These are phyloP conservation scores for Habrosyne pyritoides DNA, from an alignment of 2,888 invertebrate genomes.

Conservation along the genomic window DNA sequence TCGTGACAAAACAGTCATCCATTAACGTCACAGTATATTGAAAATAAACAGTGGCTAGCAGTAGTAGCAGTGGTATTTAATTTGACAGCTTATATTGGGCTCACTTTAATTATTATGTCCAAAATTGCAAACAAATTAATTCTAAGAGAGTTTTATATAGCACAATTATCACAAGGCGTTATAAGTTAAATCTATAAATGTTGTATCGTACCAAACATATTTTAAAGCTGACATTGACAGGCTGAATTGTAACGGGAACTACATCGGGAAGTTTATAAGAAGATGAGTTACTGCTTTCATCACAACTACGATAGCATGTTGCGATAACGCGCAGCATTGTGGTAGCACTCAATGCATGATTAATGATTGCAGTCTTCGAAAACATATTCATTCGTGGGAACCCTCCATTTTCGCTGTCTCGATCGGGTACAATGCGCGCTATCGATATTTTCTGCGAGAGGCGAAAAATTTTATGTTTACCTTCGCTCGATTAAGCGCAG, in stretches of 20 bases:
- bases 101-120: no score
- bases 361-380: conserved; percentile 67
- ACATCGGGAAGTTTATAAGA: background rate
- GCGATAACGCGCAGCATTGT: conserved; percentile 47
- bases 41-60: background rate
- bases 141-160: no score
- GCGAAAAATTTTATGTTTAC: conserved; percentile 80
- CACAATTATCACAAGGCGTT: no score
- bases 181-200: no score
- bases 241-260: background rate
- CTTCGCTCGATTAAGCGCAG: conserved; percentile 76
- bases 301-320: background rate
- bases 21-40: conserved; percentile 46
- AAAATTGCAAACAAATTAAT: no score
- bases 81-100: no score
- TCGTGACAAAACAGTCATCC: conserved; percentile 67
- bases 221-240: background rate
- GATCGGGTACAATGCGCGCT: conserved; percentile 58
- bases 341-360: conserved; percentile 75
- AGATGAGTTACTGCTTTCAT: background rate
- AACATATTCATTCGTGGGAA: conserved; percentile 75
- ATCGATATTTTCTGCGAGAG: conserved; percentile 70
- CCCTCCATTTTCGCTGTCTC: conserved; percentile 48
- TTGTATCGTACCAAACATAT: background rate
- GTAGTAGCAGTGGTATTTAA: background rate